phyloP scores from a whole-genome alignment of 2,888 invertebrate genomes.

The Bruchidius siliquastri region DNA sequence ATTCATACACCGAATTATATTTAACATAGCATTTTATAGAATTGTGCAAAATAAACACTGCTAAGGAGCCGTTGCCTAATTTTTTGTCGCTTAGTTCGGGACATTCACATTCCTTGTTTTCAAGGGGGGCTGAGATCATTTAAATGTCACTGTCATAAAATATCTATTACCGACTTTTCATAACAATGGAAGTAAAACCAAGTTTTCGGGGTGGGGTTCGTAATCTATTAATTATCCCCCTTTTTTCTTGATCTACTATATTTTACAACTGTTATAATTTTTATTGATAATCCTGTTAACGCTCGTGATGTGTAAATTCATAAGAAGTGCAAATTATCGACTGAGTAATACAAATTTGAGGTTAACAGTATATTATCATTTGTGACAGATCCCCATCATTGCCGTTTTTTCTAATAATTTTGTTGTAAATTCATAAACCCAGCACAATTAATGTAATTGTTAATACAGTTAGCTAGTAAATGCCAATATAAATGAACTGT shows the following conservation, averaged over 20 bases:
- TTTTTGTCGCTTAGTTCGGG: neutral
- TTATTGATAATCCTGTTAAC: no score
- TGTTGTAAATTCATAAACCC: slow-evolving; percentile 8
- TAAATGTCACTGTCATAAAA: neutral
- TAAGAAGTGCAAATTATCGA: slow-evolving; percentile 12
- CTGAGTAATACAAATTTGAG: slow-evolving; percentile 23
- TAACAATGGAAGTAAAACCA: slow-evolving; percentile 23
- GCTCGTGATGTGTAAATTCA: no score
- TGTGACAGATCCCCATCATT: slow-evolving; percentile 22
- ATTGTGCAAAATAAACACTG: no score
- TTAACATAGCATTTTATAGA: no score
- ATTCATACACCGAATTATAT: no score
- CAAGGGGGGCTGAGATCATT: neutral
- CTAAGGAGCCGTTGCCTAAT: no score
- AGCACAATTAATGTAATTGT: slow-evolving; percentile 8
- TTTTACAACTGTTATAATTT: neutral
- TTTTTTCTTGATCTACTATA: neutral
- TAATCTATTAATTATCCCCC: slow-evolving; percentile 17
- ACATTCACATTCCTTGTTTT: neutral
- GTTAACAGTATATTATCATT: slow-evolving; percentile 22
- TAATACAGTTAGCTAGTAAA: slow-evolving; percentile 2
- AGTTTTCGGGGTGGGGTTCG: slow-evolving; percentile 32
- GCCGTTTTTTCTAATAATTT: slow-evolving; percentile 13
- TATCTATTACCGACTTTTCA: slow-evolving; percentile 4
- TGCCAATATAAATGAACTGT: slow-evolving; percentile 3